Base-by-base conservation (phyloP, 1,140 invertebrate genomes). In the Patella vulgata region DNA sequence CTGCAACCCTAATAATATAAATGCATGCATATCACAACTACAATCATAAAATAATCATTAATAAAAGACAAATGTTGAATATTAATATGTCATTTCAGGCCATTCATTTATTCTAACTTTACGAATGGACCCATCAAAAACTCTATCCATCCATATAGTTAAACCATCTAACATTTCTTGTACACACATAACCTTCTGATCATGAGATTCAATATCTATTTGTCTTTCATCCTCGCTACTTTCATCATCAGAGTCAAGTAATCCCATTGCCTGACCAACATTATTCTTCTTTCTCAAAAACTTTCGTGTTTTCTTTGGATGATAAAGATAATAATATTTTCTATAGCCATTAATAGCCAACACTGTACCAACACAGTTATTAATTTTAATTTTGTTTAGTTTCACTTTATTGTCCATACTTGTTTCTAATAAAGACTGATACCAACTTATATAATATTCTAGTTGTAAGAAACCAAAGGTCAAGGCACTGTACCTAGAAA, bases 281-380 rank as follows among this genome's bases (percentile, higher is more conserved):
- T 59, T 47, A 28, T n/a, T 58, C 3, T 56, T 67, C 54, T 57
- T 69, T 42, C 47, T 70, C 55, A 69, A 60, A 55, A 61, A 71
- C 48, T 59, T 64, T 33, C 73, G 54, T 3, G 70, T 71, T n/a
- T 65, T 65, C 82, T 96, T 97, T 36, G 96, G 94, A 85, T 99
- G 96, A 85, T 97, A 99, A 86, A 99, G 96, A 46, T 70, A 70
- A 56, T 66, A 70, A 36, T 66, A 98, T 85, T 96, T 95, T 50
- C 96, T 87, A 83, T 95, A 93, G 4, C 96, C 96, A 86, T 98
- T 99, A 36, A 99, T 85, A 1, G 95, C 93, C 23, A 99, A 84
- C 31, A 99, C 96, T 23, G 97, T 99, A 6, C 97, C 97, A 33
- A 98, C 91, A 84, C 95, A 98, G 86, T 98, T 98, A 73, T 93